Conservation (phyloP, 2,113 vertebrate genomes). For the Osmerus mordax region DNA sequence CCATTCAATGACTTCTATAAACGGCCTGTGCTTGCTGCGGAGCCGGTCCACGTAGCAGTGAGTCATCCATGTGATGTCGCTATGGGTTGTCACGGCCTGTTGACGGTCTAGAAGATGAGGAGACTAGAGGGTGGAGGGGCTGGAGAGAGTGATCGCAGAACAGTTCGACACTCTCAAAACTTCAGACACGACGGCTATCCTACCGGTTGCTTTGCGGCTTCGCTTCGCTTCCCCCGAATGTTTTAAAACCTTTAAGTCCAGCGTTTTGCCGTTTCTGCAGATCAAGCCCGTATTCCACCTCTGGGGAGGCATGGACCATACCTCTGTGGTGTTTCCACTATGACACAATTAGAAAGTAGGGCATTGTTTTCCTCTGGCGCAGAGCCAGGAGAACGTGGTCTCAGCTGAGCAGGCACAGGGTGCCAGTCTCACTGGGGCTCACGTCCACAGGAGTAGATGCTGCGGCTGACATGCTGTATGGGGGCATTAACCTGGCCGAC, state of each 20-base stretch:
- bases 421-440: constrained; percentile 52
- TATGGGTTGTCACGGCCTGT: constrained; percentile 33
- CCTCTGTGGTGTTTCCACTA: constrained; percentile 19
- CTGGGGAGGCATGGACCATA: constrained; percentile 1
- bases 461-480: constrained; percentile 66
- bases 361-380: constrained; percentile 24
- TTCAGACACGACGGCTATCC: neutral
- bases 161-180: neutral
- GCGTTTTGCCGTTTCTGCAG: neutral
- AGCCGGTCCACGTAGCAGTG: neutral
- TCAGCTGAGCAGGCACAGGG: constrained; percentile 9
- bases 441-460: constrained; percentile 51
- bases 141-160: too few species aligned
- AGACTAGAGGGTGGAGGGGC: too few species aligned
- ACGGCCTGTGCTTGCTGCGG: constrained; percentile 23
- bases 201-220: constrained; percentile 17
- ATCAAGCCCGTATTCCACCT: constrained; percentile 22
- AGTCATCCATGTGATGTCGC: constrained; percentile 37
- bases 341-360: constrained; percentile 20
- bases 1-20: constrained; percentile 45
- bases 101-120: neutral
- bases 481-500: constrained; percentile 72
- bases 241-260: neutral
- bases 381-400: constrained; percentile 15
- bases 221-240: too few species aligned